Conservation (phyloP, 2,113 vertebrate genomes). For the Muntiacus reevesi region DNA sequence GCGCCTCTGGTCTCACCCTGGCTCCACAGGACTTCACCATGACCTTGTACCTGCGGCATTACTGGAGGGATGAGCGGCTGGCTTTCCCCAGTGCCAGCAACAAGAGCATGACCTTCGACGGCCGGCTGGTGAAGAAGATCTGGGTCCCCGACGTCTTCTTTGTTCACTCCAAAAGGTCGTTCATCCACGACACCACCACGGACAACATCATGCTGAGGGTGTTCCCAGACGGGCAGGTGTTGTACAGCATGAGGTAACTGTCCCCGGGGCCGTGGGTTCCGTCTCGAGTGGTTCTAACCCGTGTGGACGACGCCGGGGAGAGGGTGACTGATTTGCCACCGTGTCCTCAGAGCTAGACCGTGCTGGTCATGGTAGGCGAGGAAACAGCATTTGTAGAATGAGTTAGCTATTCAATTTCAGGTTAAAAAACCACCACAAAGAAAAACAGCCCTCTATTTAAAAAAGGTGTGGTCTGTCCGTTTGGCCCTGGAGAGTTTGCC, state of each 20-base stretch:
- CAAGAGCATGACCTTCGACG: slow-evolving; percentile 97
- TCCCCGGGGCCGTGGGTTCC: fast-evolving
- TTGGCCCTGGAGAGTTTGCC: neutral
- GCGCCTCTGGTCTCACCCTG: neutral
- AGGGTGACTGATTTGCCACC: neutral
- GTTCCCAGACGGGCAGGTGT: slow-evolving; percentile 93
- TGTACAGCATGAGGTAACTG: slow-evolving; percentile 94
- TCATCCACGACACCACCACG: slow-evolving; percentile 94
- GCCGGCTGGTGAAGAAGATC: slow-evolving; percentile 95
- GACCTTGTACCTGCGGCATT: slow-evolving; percentile 96
- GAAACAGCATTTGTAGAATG: neutral
- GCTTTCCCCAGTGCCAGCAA: slow-evolving; percentile 92
- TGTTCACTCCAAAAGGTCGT: slow-evolving; percentile 96
- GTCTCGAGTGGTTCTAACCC: neutral
- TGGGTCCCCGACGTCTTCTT: slow-evolving; percentile 98
- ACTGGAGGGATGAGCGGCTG: slow-evolving; percentile 95
- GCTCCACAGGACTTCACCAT: slow-evolving; percentile 93
- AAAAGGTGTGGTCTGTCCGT: neutral
- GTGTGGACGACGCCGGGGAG: neutral
- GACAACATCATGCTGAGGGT: slow-evolving; percentile 98
- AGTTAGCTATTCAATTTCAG: neutral
- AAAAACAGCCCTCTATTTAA: neutral
- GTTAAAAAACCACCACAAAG: neutral
- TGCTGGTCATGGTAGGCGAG: neutral
- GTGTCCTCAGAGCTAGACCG: neutral